phyloP scores from a whole-genome alignment of 2,888 invertebrate genomes.

The Didymodactylos carnosus region DNA sequence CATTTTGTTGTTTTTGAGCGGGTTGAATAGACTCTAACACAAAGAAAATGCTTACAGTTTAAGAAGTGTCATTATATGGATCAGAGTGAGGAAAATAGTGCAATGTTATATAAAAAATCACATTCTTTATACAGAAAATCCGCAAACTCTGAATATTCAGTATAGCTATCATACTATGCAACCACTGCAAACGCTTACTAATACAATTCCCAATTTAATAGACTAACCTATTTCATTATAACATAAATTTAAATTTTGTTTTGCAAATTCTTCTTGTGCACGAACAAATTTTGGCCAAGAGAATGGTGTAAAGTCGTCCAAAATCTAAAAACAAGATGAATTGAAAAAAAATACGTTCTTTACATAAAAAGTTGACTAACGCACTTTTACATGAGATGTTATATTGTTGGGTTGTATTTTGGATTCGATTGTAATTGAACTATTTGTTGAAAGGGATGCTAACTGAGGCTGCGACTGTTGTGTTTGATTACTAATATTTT shows the following conservation, averaged over 20 bases:
- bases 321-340: neutral
- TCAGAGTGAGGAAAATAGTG: too few species aligned
- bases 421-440: neutral
- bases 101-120: too few species aligned
- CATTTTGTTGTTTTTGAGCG: too few species aligned
- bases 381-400: neutral
- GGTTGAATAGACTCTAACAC: too few species aligned
- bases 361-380: neutral
- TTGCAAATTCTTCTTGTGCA: neutral
- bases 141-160: too few species aligned
- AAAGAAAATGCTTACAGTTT: too few species aligned
- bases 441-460: neutral
- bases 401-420: neutral
- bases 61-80: too few species aligned
- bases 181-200: too few species aligned
- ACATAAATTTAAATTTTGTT: neutral
- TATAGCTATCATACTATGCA: too few species aligned
- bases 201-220: too few species aligned
- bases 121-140: too few species aligned
- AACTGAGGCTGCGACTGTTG: neutral
- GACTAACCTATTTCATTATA: neutral
- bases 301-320: neutral
- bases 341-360: neutral
- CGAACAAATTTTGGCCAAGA: neutral
- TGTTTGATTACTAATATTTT: neutral